Evolutionary conservation across 2,113 vertebrate species (phyloP).

Genomic region (Galeopterus variegatus): DNA sequence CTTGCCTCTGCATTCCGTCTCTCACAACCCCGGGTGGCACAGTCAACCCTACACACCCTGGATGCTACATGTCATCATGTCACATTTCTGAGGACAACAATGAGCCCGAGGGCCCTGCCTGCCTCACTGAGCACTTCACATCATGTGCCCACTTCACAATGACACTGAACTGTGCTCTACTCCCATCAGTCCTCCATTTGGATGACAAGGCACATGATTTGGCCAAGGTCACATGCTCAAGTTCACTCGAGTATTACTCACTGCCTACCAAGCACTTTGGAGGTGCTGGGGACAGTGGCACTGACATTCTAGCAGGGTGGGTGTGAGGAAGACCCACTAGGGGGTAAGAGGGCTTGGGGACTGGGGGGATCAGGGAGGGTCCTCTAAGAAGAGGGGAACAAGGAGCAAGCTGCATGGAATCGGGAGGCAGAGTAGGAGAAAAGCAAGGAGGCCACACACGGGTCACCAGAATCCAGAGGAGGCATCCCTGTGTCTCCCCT

Average conservation of each 20-base stretch:
- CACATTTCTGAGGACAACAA: not conserved
- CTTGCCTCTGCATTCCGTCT: not conserved
- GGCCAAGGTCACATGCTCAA: not conserved
- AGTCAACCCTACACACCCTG: not conserved
- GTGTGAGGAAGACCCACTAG: not conserved
- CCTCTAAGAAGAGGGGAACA: not conserved
- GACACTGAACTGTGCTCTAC: too few relatives aligned
- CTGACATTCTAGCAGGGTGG: not conserved
- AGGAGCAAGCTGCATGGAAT: not conserved
- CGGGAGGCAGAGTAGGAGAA: not conserved
- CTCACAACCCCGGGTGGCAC: not conserved
- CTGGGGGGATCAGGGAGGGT: not conserved
- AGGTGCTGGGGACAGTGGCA: not conserved
- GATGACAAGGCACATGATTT: not conserved
- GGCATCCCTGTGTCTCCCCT: not conserved
- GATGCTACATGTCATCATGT: fast-evolving
- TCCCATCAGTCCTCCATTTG: not conserved
- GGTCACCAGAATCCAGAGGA: not conserved
- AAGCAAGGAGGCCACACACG: not conserved
- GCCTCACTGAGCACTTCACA: fast-evolving
- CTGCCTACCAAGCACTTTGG: not conserved
- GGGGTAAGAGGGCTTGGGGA: not conserved
- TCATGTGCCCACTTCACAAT: fast-evolving
- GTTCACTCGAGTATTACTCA: not conserved
- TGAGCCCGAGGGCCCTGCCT: too few relatives aligned